Evolutionary conservation across 1,140 invertebrate genomes (phyloP).

Genomic region (Colletes gigas): DNA sequence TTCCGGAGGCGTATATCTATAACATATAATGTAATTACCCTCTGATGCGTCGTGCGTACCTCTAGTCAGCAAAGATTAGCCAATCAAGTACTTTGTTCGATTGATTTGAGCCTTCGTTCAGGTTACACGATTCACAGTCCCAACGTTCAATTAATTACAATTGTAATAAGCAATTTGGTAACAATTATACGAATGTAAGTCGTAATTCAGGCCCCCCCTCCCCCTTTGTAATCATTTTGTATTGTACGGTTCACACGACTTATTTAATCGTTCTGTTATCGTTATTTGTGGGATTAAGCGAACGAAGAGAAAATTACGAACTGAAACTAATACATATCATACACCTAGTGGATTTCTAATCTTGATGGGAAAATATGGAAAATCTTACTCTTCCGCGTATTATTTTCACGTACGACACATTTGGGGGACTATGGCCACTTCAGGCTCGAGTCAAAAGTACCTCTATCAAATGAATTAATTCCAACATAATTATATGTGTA

Average conservation of each 20-base stretch:
- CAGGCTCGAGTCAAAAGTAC: conserved; percentile 70
- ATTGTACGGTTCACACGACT: neutral
- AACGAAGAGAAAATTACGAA: conserved; percentile 12
- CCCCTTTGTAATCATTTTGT: neutral
- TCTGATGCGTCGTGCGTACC: conserved; percentile 46
- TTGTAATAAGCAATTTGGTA: neutral
- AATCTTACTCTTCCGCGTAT: conserved; percentile 17
- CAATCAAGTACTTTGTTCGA: neutral
- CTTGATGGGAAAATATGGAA: conserved; percentile 23
- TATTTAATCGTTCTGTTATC: neutral
- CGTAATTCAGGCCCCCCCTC: neutral
- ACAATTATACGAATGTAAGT: neutral
- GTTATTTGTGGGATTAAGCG: neutral
- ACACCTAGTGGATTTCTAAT: conserved; percentile 47
- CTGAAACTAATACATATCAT: conserved; percentile 60
- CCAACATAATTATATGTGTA: conserved; percentile 61
- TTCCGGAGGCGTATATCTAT: conserved; percentile 40
- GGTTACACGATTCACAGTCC: too few species aligned
- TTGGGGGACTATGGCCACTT: conserved; percentile 52
- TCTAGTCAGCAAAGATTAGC: neutral
- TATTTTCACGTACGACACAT: conserved; percentile 47
- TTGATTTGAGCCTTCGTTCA: neutral
- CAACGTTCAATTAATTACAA: neutral
- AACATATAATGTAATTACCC: conserved; percentile 11
- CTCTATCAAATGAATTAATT: conserved; percentile 65